Evolutionary conservation across 2,888 invertebrate species (phyloP).

Genomic region (Pherbina coryleti): DNA sequence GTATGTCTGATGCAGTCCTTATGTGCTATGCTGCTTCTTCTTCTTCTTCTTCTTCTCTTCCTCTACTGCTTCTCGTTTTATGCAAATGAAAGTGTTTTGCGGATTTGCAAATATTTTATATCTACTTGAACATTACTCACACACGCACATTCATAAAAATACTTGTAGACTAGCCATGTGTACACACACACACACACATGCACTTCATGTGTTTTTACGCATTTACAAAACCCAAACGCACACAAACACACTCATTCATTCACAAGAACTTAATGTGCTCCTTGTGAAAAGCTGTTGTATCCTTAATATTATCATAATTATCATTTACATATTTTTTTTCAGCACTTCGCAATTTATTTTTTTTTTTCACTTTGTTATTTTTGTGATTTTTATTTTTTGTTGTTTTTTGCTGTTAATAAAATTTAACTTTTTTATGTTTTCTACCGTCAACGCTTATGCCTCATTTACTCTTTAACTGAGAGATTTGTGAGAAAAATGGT

Average conservation of each 20-base stretch:
- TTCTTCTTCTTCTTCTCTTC: not conserved
- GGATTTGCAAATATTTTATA: conserved; percentile 35
- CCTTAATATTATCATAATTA: conserved; percentile 17
- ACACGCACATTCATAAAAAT: not conserved
- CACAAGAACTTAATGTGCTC: not conserved
- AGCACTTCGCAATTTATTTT: not conserved
- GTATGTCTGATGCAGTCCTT: not conserved
- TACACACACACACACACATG: not conserved
- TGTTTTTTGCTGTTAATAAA: not conserved
- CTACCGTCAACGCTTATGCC: too few relatives aligned
- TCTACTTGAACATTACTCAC: not conserved
- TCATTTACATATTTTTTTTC: conserved; percentile 10
- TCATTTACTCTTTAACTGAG: too few relatives aligned
- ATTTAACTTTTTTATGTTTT: not conserved
- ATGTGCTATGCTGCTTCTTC: not conserved
- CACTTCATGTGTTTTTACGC: not conserved
- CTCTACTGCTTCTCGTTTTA: conserved; percentile 8
- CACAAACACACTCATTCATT: not conserved
- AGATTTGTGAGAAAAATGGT: too few relatives aligned
- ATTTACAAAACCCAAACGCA: not conserved
- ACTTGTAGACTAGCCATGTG: not conserved
- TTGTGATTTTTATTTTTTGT: not conserved
- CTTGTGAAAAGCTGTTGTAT: not conserved
- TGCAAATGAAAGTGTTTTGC: conserved; percentile 38
- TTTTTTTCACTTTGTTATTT: not conserved